These are phyloP conservation scores for Cromileptes altivelis DNA, from an alignment of 2,113 vertebrate genomes.

Conservation along the genomic window DNA sequence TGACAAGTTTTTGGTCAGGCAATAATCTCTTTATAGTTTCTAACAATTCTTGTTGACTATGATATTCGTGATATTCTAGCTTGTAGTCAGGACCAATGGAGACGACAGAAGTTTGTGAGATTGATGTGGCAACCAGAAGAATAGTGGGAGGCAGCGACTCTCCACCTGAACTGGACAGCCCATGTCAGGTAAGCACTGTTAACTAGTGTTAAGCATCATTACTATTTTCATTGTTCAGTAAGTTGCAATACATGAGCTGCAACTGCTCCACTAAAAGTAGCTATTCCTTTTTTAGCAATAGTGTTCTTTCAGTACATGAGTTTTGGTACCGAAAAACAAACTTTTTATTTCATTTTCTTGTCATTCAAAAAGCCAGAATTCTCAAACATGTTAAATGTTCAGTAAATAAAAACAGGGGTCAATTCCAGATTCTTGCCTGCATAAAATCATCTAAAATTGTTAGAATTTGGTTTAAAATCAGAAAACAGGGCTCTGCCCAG, in stretches of 20 bases:
- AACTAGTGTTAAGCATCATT: not conserved
- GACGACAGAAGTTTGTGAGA: constrained; percentile 82
- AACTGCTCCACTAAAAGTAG: not conserved
- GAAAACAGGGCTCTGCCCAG: not conserved
- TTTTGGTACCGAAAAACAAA: not conserved
- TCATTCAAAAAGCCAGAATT: not conserved
- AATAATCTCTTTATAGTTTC: not conserved
- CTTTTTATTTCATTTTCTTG: not conserved
- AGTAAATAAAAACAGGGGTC: not conserved
- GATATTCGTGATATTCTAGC: constrained; percentile 7
- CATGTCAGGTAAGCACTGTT: constrained; percentile 67
- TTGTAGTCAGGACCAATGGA: constrained; percentile 85
- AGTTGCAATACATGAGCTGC: not conserved
- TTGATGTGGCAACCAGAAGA: constrained; percentile 83
- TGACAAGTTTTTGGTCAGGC: not conserved
- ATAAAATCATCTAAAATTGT: not conserved
- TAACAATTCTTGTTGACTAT: not conserved
- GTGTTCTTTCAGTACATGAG: not conserved
- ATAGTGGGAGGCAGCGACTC: constrained; percentile 83
- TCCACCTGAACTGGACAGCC: constrained; percentile 81
- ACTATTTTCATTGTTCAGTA: not conserved
- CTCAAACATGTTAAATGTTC: not conserved
- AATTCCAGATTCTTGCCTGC: not conserved
- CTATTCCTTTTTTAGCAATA: not conserved
- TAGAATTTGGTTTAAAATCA: not conserved